A percentile compares a stretch with the other conserved stretches of the same genome.
Evolutionary conservation across 2,888 invertebrate genomes (phyloP).

Genomic region (Limnephilus lunatus): DNA sequence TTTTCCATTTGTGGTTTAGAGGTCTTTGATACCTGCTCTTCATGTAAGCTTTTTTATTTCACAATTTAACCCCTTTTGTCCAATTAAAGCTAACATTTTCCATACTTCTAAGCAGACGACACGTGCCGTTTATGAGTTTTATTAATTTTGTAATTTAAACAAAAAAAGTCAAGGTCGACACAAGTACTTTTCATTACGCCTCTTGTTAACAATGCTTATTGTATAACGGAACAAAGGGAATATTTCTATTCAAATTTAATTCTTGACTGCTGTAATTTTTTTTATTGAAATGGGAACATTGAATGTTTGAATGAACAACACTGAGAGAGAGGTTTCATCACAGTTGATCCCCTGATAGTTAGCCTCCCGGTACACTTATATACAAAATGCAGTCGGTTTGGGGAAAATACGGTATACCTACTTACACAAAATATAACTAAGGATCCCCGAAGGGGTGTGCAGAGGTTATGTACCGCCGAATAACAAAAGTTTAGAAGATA

Average conservation of each 20-base stretch:
- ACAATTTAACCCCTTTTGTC: background rate
- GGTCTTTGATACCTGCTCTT: background rate
- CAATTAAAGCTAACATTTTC: background rate
- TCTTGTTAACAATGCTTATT: background rate
- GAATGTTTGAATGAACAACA: background rate
- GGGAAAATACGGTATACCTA: too few relatives aligned
- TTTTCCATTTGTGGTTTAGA: background rate
- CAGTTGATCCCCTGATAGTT: too few relatives aligned
- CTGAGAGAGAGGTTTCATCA: background rate
- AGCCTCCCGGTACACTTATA: too few relatives aligned
- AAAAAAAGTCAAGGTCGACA: background rate
- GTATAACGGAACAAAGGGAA: background rate
- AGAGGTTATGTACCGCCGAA: too few relatives aligned
- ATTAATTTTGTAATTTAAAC: background rate
- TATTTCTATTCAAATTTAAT: background rate
- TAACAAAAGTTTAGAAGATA: too few relatives aligned
- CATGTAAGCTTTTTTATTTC: background rate
- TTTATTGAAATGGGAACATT: background rate
- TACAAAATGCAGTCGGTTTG: too few relatives aligned
- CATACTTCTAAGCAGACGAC: background rate
- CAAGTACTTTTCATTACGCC: background rate
- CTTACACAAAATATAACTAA: too few relatives aligned
- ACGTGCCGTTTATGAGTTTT: background rate
- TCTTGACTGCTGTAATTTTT: background rate
- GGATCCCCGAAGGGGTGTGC: too few relatives aligned